A percentile compares a stretch with the other conserved stretches of the same genome.
Conservation (phyloP, 2,113 vertebrate genomes). For the Nannobrachium achirus region DNA sequence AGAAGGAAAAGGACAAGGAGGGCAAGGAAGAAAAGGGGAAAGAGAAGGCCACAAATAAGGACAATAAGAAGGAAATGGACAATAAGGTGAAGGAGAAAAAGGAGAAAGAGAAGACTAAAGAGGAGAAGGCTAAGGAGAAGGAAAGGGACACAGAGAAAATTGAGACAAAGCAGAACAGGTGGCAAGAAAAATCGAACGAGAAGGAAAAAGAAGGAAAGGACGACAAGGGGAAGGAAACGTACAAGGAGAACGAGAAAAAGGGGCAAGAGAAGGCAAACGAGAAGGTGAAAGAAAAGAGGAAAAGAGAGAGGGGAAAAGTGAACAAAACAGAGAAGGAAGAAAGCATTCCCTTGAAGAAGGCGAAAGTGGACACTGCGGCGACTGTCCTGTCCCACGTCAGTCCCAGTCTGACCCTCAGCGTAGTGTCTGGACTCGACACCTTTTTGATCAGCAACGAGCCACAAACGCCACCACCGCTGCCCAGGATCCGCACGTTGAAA, state of each 20-base stretch:
- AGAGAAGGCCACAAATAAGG: no score
- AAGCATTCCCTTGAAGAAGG: slow-evolving; percentile 73
- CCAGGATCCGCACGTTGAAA: slow-evolving; percentile 81
- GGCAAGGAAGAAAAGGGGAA: no score
- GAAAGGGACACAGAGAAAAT: no score
- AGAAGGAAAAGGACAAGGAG: no score
- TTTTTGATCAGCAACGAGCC: slow-evolving; percentile 99
- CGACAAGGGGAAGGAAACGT: background rate
- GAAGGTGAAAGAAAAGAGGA: slow-evolving; percentile 67
- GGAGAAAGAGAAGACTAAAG: background rate
- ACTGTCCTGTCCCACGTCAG: slow-evolving; percentile 92
- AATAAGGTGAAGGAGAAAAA: no score
- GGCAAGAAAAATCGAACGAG: background rate
- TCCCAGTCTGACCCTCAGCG: slow-evolving; percentile 92
- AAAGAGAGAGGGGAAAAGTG: background rate
- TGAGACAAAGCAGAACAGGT: no score
- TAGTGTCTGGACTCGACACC: slow-evolving; percentile 97
- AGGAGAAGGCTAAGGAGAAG: no score
- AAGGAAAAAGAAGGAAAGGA: background rate
- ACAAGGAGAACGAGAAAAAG: background rate
- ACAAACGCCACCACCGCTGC: slow-evolving; percentile 75
- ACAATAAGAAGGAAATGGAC: no score
- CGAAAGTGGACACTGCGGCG: slow-evolving; percentile 86
- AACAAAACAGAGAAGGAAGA: no score
- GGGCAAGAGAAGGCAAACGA: slow-evolving; percentile 14